Evolutionary conservation across 2,113 vertebrate genomes (phyloP), one percentile per base, ranked within the genome.

Genomic region (Grallaria varia): DNA sequence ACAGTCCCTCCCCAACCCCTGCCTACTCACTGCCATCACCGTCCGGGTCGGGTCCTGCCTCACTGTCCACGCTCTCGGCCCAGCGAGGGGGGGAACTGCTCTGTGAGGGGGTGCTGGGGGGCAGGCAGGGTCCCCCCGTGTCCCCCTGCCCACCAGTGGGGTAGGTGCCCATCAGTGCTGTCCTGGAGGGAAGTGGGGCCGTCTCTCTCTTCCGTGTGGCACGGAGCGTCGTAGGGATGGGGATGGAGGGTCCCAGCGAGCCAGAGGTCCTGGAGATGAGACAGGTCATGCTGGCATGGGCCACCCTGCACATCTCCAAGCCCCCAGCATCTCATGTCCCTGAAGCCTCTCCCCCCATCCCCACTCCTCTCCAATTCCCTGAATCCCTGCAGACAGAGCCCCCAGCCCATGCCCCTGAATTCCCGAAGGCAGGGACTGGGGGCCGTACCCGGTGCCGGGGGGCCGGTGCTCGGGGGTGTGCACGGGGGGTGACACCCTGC

Each of bases 401-500:
- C 2, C 9, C 3, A 30, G 10, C 24, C 33, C 4, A 0, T 30
- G 44, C 44, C 35, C 60, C 33, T 1, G 0, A 2, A 19, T 15
- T 63, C 16, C 52, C 0, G 49, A 4, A 6, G 64, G 55, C 74
- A 18, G 45, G 37, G 68, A 12, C 7, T 7, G 50, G 0, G 9
- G 21, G 62, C 47, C 53, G 4, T 97, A 99, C 99, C 98, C 97
- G 3, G 59, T 23, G 31, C 75, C 37, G 1, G 89, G 84, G 91
- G 97, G 93, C 56, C 59, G 98, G 82, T 98, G 98, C 96, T 98
- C 96, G 8, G 97, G 98, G 88, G 97, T 98, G 59, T 96, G 95
- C 45, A 96, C 95, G 21, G 98, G 92, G 18, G 98, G 98, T 4
- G 98, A 99, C 60, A 98, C 97, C 37, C 91, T 97, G 95, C 99